A percentile compares a stretch with the other conserved stretches of the same genome.
These are phyloP conservation scores for Apamea crenata DNA, from an alignment of 2,888 invertebrate genomes.

Conservation along the genomic window DNA sequence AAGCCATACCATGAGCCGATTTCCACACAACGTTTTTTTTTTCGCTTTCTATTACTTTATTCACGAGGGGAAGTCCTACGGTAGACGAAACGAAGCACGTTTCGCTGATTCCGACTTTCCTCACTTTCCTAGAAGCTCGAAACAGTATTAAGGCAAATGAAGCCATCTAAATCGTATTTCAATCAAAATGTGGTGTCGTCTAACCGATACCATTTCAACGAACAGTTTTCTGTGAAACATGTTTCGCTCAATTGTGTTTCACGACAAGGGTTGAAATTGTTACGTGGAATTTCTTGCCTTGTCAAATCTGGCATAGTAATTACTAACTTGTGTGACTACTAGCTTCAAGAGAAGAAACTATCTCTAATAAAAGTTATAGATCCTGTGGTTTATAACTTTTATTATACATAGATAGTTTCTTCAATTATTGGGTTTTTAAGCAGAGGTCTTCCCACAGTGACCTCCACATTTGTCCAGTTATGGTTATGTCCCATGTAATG, in stretches of 20 bases:
- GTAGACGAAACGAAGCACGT: not conserved
- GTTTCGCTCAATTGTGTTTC: not conserved
- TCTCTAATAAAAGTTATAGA: not conserved
- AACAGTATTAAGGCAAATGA: not conserved
- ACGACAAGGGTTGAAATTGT: not conserved
- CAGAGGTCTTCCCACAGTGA: no score
- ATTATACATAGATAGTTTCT: not conserved
- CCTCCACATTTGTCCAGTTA: no score
- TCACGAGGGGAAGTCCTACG: not conserved
- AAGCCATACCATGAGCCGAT: no score
- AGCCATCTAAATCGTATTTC: not conserved
- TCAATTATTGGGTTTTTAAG: no score
- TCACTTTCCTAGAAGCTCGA: not conserved
- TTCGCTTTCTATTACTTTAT: not conserved
- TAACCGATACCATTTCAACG: not conserved
- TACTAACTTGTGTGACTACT: not conserved
- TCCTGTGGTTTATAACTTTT: not conserved
- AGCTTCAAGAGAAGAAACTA: not conserved
- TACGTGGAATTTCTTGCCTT: not conserved
- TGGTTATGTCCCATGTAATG: not conserved
- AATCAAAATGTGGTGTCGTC: not conserved
- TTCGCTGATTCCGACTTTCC: not conserved
- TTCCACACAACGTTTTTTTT: no score
- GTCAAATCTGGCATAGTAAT: not conserved
- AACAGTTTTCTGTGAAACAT: not conserved